Percentiles rank a stretch among this genome's conserved stretches.
These are phyloP conservation scores for Acanthopleura granulata DNA, from an alignment of 2,888 invertebrate genomes.

Conservation along the genomic window DNA sequence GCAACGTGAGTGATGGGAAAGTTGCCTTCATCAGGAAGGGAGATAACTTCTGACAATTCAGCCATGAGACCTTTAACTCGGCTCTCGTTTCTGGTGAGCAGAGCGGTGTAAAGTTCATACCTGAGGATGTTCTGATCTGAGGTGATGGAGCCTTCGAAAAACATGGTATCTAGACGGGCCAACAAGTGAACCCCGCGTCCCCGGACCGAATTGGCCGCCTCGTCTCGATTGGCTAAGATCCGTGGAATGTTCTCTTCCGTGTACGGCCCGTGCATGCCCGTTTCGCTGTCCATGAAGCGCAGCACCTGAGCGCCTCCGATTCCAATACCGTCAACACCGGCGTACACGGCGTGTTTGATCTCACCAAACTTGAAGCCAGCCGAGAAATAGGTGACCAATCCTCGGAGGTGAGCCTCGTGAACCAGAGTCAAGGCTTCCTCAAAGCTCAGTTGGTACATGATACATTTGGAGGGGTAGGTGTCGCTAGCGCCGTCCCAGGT, in stretches of 20 bases:
- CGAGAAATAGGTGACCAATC: conserved; percentile 46
- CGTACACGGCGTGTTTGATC: conserved; percentile 45
- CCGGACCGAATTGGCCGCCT: conserved; percentile 36
- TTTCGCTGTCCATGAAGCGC: conserved; percentile 44
- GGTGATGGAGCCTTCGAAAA: conserved; percentile 22
- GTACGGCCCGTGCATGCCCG: conserved; percentile 50
- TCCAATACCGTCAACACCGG: conserved; percentile 46
- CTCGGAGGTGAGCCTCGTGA: conserved; percentile 43
- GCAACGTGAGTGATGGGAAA: neutral
- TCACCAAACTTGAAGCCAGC: conserved; percentile 50
- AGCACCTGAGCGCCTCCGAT: conserved; percentile 48
- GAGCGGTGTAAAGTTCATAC: conserved; percentile 36
- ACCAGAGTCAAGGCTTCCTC: conserved; percentile 44
- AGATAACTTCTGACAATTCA: neutral
- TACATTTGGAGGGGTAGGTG: conserved; percentile 48
- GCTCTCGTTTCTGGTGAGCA: conserved; percentile 31
- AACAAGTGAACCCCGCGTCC: conserved; percentile 42
- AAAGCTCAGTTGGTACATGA: conserved; percentile 48
- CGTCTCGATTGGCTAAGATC: conserved; percentile 40
- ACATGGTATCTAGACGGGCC: conserved; percentile 46
- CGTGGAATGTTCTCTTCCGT: conserved; percentile 48
- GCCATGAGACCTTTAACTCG: neutral
- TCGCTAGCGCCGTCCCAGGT: conserved; percentile 51
- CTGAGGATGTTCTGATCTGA: conserved; percentile 33
- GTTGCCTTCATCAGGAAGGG: conserved; percentile 11